phyloP scores from a whole-genome alignment of 2,888 invertebrate species.

The Encarsia formosa region DNA sequence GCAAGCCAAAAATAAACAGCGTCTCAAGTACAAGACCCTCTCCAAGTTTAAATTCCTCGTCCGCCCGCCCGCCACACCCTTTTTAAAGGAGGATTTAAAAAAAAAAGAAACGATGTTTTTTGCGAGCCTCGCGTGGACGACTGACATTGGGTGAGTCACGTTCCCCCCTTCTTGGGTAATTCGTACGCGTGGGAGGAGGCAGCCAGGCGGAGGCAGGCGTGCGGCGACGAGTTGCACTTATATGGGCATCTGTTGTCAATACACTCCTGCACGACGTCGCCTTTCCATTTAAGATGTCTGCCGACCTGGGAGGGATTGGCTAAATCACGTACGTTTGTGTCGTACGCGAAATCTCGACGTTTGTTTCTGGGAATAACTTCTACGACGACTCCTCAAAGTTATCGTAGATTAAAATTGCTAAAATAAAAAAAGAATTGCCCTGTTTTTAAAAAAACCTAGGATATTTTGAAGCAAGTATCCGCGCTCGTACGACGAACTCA shows the following conservation, averaged over 20 bases:
- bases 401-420: not conserved
- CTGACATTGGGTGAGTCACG: not conserved
- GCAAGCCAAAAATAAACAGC: too few relatives aligned
- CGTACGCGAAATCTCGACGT: not conserved
- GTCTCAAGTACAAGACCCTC: not conserved
- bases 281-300: constrained; percentile 35
- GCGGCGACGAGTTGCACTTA: constrained; percentile 41
- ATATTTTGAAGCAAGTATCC: not conserved
- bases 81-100: too few relatives aligned
- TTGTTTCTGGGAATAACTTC: not conserved
- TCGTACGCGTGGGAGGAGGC: constrained; percentile 30
- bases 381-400: not conserved
- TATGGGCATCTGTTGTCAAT: constrained; percentile 43
- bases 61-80: too few relatives aligned
- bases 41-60: too few relatives aligned
- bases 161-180: not conserved
- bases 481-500: constrained; percentile 2
- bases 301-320: not conserved
- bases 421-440: constrained; percentile 4
- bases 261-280: constrained; percentile 33
- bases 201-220: constrained; percentile 20
- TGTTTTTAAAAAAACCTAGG: not conserved
- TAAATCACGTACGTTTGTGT: not conserved
- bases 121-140: not conserved
- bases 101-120: not conserved